phyloP scores from a whole-genome alignment of 1,140 invertebrate genomes.

The Anoplophora glabripennis region DNA sequence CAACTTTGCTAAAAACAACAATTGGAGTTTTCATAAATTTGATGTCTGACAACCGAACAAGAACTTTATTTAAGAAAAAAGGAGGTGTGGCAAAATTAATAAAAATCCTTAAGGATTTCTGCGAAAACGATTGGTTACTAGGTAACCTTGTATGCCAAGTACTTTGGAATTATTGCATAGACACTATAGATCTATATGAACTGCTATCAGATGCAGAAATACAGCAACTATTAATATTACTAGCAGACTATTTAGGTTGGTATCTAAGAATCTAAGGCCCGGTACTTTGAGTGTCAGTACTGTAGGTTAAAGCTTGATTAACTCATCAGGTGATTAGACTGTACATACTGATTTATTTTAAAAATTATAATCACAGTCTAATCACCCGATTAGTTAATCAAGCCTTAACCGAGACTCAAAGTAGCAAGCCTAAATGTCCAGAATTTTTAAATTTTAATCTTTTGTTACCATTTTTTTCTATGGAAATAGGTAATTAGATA shows the following conservation, averaged over 20 bases:
- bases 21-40: constrained; percentile 69
- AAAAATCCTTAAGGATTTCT: constrained; percentile 54
- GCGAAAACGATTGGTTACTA: constrained; percentile 60
- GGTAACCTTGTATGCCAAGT: constrained; percentile 63
- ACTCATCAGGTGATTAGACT: too few relatives aligned
- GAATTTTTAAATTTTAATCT: too few relatives aligned
- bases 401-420: too few relatives aligned
- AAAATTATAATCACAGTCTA: too few relatives aligned
- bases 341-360: too few relatives aligned
- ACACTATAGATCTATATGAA: constrained; percentile 52
- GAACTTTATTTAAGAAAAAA: constrained; percentile 52
- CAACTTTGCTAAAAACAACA: constrained; percentile 59
- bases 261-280: too few relatives aligned
- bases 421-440: too few relatives aligned
- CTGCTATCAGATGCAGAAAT: constrained; percentile 54
- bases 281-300: too few relatives aligned
- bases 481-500: too few relatives aligned
- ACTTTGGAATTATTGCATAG: constrained; percentile 70
- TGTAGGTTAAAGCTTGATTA: too few relatives aligned
- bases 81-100: constrained; percentile 54
- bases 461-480: too few relatives aligned
- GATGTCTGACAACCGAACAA: constrained; percentile 61
- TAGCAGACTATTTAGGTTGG: constrained; percentile 58
- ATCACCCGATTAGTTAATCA: too few relatives aligned
- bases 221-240: constrained; percentile 54